Base-by-base conservation (phyloP, 2,797 vertebrate genomes). In the Gymnoscopelus microlampas region DNA sequence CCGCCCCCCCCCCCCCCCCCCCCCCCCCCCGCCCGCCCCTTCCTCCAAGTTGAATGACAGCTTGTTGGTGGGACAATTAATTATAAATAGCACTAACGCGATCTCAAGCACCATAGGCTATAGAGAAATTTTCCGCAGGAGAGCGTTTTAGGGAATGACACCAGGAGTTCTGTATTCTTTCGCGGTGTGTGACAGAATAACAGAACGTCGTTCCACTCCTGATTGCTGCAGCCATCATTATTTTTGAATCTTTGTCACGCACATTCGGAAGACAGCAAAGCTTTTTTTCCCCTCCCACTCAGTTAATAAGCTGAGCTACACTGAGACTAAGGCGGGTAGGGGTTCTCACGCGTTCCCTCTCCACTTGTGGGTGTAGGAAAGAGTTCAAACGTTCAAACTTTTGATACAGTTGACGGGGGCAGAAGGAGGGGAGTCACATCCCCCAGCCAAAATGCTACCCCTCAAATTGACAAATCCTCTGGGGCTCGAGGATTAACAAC, bases 11-110 rank as follows among this genome's bases (percentile, higher is more conserved):
- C 10, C 10, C 9, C 9, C 53, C 14, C 24, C 19, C 14, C 57
- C 35, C 6, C 64, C 59, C 6, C n/a, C 61, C 75, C 55, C 23
- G 58, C 49, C 55, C 53, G 68, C 10, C 10, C 63, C 66, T 66
- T 15, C 23, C 48, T 77, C 53, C 80, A 63, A 76, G 87, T 77
- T 89, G 71, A 89, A 75, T 85, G 83, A 85, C 81, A 81, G 79
- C 69, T 70, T 83, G 76, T 78, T 73, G 72, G 75, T n/a, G 32
- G 82, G 56, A 84, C 79, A 82, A 87, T 90, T 91, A 88, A 57
- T 66, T 66, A 78, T 80, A 80, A 88, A 86, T 83, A 81, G 84
- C 78, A 88, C 82, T 72, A 80, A 81, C 67, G 79, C 76, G 80
- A 87, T 78, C 79, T 82, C 55, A 1, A 81, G 78, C 81, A 69